Evolutionary conservation across 2,797 vertebrate species (phyloP).

Genomic region (Gymnopithys bicolor): DNA sequence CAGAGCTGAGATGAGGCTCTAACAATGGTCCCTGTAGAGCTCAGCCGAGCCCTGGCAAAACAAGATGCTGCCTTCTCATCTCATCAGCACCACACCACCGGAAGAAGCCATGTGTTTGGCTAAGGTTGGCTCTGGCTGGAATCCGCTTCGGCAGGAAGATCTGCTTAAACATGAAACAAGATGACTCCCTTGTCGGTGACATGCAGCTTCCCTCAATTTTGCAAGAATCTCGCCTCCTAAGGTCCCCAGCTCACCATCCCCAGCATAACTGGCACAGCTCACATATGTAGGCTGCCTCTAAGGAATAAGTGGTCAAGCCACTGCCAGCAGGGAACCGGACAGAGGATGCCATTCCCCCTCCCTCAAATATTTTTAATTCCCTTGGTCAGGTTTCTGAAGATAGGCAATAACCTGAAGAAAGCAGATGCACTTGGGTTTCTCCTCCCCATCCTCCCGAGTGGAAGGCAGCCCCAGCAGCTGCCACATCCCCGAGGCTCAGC

Average conservation of each 20-base stretch:
- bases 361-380: not conserved
- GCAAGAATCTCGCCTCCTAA: not conserved
- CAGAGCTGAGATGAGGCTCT: not conserved
- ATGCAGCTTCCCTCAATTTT: not conserved
- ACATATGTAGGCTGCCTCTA: accelerated
- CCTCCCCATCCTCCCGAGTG: not conserved
- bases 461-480: constrained; percentile 33
- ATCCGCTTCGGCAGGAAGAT: not conserved
- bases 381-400: not conserved
- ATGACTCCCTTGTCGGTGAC: not conserved
- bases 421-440: constrained; percentile 20
- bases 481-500: constrained; percentile 26
- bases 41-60: not conserved
- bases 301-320: not conserved
- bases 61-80: not conserved
- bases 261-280: not conserved
- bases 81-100: not conserved
- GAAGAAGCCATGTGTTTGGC: not conserved
- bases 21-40: accelerated
- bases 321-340: not conserved
- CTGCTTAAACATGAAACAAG: not conserved
- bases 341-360: not conserved
- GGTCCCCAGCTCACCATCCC: not conserved
- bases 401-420: not conserved
- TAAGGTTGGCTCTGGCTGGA: not conserved